Percentiles rank a stretch among this genome's conserved stretches.
Conservation (phyloP, 2,888 invertebrate genomes). For the Thelaira solivaga region DNA sequence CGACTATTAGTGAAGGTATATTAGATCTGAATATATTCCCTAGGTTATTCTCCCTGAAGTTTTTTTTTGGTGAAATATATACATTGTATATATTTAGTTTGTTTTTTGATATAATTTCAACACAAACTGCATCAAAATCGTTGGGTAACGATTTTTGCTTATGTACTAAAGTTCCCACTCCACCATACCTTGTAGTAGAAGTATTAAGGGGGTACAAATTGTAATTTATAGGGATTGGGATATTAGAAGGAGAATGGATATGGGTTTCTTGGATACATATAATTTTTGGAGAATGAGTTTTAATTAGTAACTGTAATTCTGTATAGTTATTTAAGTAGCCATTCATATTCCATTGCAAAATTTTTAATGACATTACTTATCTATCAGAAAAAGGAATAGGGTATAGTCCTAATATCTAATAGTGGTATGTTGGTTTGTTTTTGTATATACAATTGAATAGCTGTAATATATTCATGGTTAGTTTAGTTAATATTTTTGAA, state of each 20-base stretch:
- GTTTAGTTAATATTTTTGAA: no score
- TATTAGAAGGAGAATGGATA: background rate
- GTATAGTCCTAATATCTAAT: no score
- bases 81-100: background rate
- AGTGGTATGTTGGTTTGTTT: no score
- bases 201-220: background rate
- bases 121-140: background rate
- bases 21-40: background rate
- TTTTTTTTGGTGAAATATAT: background rate
- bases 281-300: background rate
- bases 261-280: background rate
- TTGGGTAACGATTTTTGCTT: background rate
- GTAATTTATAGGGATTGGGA: background rate
- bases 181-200: background rate
- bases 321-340: conserved; percentile 16
- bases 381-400: no score
- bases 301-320: background rate
- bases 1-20: conserved; percentile 6
- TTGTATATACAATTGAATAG: no score
- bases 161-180: background rate
- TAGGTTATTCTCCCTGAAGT: no score
- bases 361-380: conserved; percentile 23
- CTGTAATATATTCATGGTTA: no score
- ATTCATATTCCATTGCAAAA: conserved; percentile 57
- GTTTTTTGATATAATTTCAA: background rate